Evolutionary conservation across 2,888 invertebrate species (phyloP).

Genomic region (Leptopilina syphax): DNA sequence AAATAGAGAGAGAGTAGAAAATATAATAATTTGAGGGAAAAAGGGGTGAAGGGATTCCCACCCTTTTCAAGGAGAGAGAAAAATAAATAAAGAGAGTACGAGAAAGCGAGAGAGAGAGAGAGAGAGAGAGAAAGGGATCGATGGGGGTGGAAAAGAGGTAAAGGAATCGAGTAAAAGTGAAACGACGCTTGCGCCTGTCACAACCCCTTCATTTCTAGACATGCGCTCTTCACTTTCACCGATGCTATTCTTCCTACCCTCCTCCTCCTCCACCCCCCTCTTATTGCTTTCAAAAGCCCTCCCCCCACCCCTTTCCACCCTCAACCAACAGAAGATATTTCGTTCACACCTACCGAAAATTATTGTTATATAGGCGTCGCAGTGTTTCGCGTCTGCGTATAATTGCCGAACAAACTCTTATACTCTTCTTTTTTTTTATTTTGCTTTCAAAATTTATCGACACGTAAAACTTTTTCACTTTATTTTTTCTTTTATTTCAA

Average conservation of each 20-base stretch:
- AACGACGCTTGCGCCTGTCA: constrained; percentile 69
- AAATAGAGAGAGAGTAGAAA: constrained; percentile 51
- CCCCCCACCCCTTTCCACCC: constrained; percentile 51
- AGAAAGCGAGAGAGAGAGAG: constrained; percentile 40
- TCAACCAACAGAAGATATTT: constrained; percentile 56
- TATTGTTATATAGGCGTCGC: constrained; percentile 68
- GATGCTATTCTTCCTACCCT: background rate
- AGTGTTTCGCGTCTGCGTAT: constrained; percentile 66
- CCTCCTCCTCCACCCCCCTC: background rate
- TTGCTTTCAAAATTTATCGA: no score
- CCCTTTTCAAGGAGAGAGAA: no score
- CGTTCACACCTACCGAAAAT: constrained; percentile 74
- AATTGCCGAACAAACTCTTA: no score
- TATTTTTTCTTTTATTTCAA: no score
- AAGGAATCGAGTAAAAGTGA: constrained; percentile 62
- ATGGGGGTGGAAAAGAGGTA: constrained; percentile 52
- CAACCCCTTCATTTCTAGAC: constrained; percentile 48
- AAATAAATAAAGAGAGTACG: constrained; percentile 32
- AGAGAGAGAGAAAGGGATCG: constrained; percentile 47
- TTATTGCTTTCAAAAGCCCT: no score
- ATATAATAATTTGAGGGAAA: constrained; percentile 40
- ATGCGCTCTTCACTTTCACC: constrained; percentile 50
- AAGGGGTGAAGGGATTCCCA: constrained; percentile 42
- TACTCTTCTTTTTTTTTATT: no score
- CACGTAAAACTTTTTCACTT: no score